Conservation (phyloP, 2,888 invertebrate species). For the Allygus modestus region DNA sequence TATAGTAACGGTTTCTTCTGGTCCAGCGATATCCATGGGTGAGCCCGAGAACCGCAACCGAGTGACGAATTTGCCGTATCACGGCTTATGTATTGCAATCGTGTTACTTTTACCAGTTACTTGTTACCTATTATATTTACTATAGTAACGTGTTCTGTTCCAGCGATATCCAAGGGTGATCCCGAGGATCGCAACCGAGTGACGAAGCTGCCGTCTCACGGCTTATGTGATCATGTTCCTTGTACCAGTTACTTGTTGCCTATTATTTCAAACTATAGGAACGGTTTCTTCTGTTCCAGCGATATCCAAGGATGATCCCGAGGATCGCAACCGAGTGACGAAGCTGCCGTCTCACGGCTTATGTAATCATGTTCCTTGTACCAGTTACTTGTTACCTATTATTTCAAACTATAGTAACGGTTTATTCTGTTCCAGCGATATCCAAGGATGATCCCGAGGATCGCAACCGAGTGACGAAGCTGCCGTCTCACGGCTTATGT, state of each 20-base stretch:
- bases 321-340: slow-evolving; percentile 80
- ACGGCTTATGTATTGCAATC: too few relatives aligned
- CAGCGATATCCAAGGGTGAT: slow-evolving; percentile 96
- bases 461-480: slow-evolving; percentile 81
- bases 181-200: slow-evolving; percentile 81
- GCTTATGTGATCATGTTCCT: too few relatives aligned
- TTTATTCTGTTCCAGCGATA: too few relatives aligned
- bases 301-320: slow-evolving; percentile 94
- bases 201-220: slow-evolving; percentile 93
- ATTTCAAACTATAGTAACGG: too few relatives aligned
- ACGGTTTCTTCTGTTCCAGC: too few relatives aligned
- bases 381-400: too few relatives aligned
- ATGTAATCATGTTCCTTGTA: too few relatives aligned
- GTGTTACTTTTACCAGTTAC: too few relatives aligned
- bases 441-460: slow-evolving; percentile 94
- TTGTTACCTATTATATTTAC: too few relatives aligned
- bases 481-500: slow-evolving; percentile 95
- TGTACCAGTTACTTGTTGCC: too few relatives aligned
- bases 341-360: slow-evolving; percentile 95
- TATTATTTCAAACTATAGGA: too few relatives aligned
- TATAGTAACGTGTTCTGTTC: too few relatives aligned
- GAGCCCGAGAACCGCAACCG: slow-evolving; percentile 84
- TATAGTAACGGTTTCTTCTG: neutral
- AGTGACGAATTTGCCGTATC: slow-evolving; percentile 89
- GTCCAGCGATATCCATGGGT: slow-evolving; percentile 93